Conservation (phyloP, 2,797 vertebrate species). For the Stomatorhinus walkeri region DNA sequence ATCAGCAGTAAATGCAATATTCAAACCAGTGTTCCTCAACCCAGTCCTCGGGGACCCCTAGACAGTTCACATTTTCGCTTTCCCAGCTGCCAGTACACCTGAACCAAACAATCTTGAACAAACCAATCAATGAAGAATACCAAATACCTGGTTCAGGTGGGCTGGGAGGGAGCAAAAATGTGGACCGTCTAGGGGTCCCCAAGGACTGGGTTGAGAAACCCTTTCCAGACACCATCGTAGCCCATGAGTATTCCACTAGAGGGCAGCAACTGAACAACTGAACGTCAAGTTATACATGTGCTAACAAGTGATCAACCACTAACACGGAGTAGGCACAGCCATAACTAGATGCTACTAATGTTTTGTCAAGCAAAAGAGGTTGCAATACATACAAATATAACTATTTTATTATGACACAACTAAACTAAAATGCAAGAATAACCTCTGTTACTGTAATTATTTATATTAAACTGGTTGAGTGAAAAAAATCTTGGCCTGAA, state of each 20-base stretch:
- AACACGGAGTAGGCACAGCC: neutral
- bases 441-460: neutral
- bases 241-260: constrained; percentile 35
- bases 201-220: neutral
- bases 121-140: neutral
- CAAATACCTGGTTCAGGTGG: neutral
- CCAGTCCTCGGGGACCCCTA: neutral
- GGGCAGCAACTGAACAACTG: constrained; percentile 38
- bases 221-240: neutral
- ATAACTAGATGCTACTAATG: neutral
- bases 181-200: neutral
- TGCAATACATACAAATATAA: neutral
- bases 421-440: neutral
- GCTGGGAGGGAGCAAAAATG: neutral
- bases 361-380: neutral
- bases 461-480: neutral
- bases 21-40: neutral
- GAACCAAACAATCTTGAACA: neutral
- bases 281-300: neutral
- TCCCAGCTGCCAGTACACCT: neutral
- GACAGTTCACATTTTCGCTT: neutral
- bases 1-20: neutral
- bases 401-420: neutral
- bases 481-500: neutral
- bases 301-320: neutral